Evolutionary conservation across 2,888 invertebrate species (phyloP), one percentile per base, ranked within the genome.

Genomic region (Fragum whitleyi): DNA sequence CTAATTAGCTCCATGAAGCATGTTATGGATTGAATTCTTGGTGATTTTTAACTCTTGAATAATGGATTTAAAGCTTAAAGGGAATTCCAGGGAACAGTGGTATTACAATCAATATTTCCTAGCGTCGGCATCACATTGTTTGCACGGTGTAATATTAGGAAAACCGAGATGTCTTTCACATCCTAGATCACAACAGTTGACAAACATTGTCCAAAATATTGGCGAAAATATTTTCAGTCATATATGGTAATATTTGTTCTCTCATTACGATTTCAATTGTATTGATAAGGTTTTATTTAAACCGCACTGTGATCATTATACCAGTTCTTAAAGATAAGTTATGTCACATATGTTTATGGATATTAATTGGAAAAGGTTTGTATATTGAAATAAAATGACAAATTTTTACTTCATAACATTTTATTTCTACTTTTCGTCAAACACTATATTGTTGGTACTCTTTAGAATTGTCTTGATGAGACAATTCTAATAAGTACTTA

Each of bases 141-240:
- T 65, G 65, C 42, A 65, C 65, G 42, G 65, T 65, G 65, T 65
- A 65, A 65, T 65, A 65, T 65, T 42, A 42, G 65, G 65, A 65
- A 42, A 65, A 47, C 36, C 23, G 65, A 65, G 65, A 65, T 65
- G 42, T 65, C 42, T 39, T 32, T 36, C 36, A 65, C 42, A 65
- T 39, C 65, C 23, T 21, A 65, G 32, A 39, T 65, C 42, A 23
- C 65, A 26, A 42, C 36, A 26, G 36, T 65, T 36, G 65, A 65
- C 65, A 65, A 65, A 14, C 36, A 36, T 65, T 36, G 23, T 65
- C 42, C 36, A 47, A 42, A 39, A 65, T 65, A 65, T 65, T 42
- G 42, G 36, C 23, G 11, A 42, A 39, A 65, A 61, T 6, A 57
- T 26, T 26, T 57, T 57, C 2, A 6, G 23, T 57, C 21, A 57